Evolutionary conservation across 2,113 vertebrate species (phyloP).

Genomic region (Dasyurus viverrinus): DNA sequence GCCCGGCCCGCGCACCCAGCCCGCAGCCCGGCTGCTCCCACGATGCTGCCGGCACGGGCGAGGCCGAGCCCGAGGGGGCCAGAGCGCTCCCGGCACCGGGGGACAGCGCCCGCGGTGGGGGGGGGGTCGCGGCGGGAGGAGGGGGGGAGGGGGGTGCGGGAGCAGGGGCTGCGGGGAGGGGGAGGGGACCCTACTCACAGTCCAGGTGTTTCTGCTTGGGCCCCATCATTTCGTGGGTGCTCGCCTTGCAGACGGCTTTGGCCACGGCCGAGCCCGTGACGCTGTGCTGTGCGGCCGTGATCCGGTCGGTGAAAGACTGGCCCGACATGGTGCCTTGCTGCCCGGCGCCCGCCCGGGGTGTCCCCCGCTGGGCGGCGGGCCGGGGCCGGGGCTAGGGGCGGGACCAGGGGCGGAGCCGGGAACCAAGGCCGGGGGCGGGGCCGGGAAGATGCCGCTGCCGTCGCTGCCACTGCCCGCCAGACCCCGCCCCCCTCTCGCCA

Average conservation of each 20-base stretch:
- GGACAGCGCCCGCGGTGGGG: too few species aligned
- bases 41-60: too few species aligned
- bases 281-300: slow-evolving; percentile 92
- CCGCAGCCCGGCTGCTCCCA: neutral
- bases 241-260: slow-evolving; percentile 93
- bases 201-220: slow-evolving; percentile 95
- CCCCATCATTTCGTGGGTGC: slow-evolving; percentile 94
- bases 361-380: neutral
- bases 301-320: slow-evolving; percentile 92
- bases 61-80: too few species aligned
- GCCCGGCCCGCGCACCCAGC: too few species aligned
- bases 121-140: neutral
- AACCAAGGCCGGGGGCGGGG: neutral
- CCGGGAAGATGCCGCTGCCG: too few species aligned
- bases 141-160: neutral
- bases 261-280: slow-evolving; percentile 91
- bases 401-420: neutral
- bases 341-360: neutral
- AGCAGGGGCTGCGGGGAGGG: neutral
- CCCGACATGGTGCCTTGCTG: slow-evolving; percentile 86
- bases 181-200: slow-evolving; percentile 85
- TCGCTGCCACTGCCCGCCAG: neutral
- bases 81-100: too few species aligned
- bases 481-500: neutral
- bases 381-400: neutral